Evolutionary conservation across 35 echinoderm and acorn worm genomes (phyloP).

Genomic region (Lytechinus pictus): DNA sequence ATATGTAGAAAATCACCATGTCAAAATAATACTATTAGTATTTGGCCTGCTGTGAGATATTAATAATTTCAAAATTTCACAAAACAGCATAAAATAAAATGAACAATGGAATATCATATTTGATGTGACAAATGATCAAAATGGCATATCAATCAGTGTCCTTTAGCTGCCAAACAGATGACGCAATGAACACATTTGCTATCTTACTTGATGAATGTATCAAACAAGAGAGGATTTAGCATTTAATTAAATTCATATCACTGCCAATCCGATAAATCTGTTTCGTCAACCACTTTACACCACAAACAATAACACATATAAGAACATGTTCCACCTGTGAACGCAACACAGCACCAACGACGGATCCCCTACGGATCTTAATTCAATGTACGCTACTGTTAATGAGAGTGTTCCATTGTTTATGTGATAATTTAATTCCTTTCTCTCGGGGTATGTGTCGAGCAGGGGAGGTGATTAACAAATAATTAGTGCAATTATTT

Average conservation of each 20-base stretch:
- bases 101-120: too few relatives aligned
- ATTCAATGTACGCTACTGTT: neutral
- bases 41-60: too few relatives aligned
- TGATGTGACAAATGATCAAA: too few relatives aligned
- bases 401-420: slow-evolving; percentile 2
- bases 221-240: neutral
- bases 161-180: too few relatives aligned
- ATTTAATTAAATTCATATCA: neutral
- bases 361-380: neutral
- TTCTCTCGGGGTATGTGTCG: neutral
- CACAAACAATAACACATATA: neutral
- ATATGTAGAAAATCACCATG: too few relatives aligned
- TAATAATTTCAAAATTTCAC: too few relatives aligned
- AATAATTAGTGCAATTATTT: neutral
- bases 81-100: too few relatives aligned
- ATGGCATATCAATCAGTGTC: too few relatives aligned
- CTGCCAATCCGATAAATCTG: neutral
- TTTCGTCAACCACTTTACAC: neutral
- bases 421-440: neutral
- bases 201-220: neutral
- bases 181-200: neutral
- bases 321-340: neutral
- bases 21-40: too few relatives aligned
- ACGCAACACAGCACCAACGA: neutral
- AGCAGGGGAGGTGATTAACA: neutral